Evolutionary conservation across 2,797 vertebrate genomes (phyloP).

Genomic region (Scarus forsteni): DNA sequence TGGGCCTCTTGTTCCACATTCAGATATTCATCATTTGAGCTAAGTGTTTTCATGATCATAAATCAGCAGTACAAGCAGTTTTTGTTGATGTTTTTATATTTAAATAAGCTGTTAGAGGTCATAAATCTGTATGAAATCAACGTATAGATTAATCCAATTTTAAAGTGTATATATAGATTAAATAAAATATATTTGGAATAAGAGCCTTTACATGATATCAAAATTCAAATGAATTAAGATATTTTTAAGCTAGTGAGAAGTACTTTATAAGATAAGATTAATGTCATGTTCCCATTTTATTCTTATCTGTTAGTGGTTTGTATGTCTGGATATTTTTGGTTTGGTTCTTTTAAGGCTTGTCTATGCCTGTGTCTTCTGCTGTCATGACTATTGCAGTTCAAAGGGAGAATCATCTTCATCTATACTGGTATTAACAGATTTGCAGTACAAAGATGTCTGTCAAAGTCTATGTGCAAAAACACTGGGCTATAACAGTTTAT

Average conservation of each 20-base stretch:
- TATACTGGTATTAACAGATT: constrained; percentile 20
- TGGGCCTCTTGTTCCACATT: constrained; percentile 42
- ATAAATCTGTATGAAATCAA: constrained; percentile 17
- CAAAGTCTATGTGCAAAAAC: neutral
- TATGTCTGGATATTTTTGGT: constrained; percentile 30
- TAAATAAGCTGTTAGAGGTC: constrained; percentile 10
- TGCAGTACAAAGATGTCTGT: neutral
- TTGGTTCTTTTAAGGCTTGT: constrained; percentile 22
- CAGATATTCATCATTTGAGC: constrained; percentile 45
- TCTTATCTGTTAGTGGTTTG: constrained; percentile 31
- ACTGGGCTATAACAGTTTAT: constrained; percentile 23
- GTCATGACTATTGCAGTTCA: constrained; percentile 42
- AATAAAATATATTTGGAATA: constrained; percentile 38
- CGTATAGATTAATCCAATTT: constrained; percentile 20
- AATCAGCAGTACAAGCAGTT: constrained; percentile 12
- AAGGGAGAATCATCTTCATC: constrained; percentile 52
- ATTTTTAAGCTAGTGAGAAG: constrained; percentile 29
- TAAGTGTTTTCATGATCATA: constrained; percentile 26
- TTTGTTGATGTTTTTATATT: constrained; percentile 9
- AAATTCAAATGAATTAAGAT: constrained; percentile 27
- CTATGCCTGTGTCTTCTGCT: constrained; percentile 13
- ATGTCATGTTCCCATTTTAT: constrained; percentile 31
- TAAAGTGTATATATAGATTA: constrained; percentile 24
- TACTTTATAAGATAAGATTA: constrained; percentile 44
- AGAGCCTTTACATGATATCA: constrained; percentile 37